Evolutionary conservation across 1,140 invertebrate genomes (phyloP), one percentile per base, ranked within the genome.

Genomic region (Vanessa atalanta): DNA sequence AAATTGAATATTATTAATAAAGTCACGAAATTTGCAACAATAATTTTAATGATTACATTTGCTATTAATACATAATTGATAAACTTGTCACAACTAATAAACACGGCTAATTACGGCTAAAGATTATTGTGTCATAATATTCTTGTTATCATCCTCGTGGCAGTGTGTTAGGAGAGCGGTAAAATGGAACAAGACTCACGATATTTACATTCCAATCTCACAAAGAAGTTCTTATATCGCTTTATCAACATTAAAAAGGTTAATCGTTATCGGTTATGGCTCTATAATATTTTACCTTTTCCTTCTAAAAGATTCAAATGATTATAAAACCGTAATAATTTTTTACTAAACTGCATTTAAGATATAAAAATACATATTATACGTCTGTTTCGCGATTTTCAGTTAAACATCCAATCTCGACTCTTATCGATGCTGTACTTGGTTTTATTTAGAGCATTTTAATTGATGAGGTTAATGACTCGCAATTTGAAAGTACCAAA

Each of bases 371-470:
- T 55, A 55, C 16, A 16, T 3, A 16, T n/a, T 55, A 15, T 55
- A 53, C n/a, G 50, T 53, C n/a, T 43, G 37, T 43, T 43, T 43
- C 37, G 37, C 37, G 26, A 31, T 31, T 43, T 51, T 51, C 2
- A 51, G 48, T 51, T 51, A 5, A 14, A 57, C n/a, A 57, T 13
- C 11, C 14, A 61, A 31, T 37, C 26, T 61, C 26, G 57, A 37
- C 15, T 61, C 57, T 61, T 61, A 61, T 61, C 57, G 43, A 61
- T 37, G 6, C 12, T 15, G 13, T 37, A n/a, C 26, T 15, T 26
- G 8, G 57, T 37, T 61, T 61, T 37, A 61, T 61, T 61, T 61
- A 61, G 57, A 61, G 15, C 57, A 61, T n/a, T 61, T 61, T 57
- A 57, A 57, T 57, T 61, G 26, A 61, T 61, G 57, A 61, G 57